Percentiles rank a stretch among this genome's conserved stretches.
phyloP scores from a whole-genome alignment of 2,113 vertebrate species.

The Astur gentilis region DNA sequence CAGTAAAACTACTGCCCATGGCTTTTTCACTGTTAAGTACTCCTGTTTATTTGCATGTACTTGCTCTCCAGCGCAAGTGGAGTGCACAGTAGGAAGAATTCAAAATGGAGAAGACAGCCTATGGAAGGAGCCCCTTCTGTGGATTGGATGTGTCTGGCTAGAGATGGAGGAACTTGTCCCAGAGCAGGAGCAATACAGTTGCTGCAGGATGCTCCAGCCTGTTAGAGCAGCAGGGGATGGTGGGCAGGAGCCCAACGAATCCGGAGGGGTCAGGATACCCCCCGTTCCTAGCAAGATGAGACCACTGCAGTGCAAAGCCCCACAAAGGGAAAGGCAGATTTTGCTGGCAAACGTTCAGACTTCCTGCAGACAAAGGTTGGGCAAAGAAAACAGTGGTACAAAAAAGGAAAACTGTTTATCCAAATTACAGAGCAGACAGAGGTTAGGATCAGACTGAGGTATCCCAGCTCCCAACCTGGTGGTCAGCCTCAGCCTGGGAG shows the following conservation, averaged over 20 bases:
- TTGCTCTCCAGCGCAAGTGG: background rate
- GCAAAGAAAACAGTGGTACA: background rate
- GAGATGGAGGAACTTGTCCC: background rate
- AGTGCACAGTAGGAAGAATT: background rate
- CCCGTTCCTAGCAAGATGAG: background rate
- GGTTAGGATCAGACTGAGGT: background rate
- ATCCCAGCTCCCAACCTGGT: background rate
- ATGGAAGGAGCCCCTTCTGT: background rate
- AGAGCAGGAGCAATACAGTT: background rate
- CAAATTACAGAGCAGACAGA: background rate
- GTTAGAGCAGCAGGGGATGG: background rate
- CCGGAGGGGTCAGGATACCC: background rate
- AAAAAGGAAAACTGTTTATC: background rate
- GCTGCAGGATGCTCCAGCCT: background rate
- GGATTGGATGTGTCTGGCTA: background rate
- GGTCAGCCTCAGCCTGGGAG: background rate
- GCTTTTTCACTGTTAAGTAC: background rate
- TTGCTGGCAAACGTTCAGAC: background rate
- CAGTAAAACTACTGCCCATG: accelerated
- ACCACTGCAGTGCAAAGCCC: background rate
- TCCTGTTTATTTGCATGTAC: background rate
- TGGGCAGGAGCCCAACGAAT: background rate
- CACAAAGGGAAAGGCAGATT: background rate
- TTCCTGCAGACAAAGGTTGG: background rate
- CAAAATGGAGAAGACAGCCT: background rate